Percentiles rank a stretch among this genome's conserved stretches.
Evolutionary conservation across 2,797 vertebrate genomes (phyloP).

Genomic region (Miichthys miiuy): DNA sequence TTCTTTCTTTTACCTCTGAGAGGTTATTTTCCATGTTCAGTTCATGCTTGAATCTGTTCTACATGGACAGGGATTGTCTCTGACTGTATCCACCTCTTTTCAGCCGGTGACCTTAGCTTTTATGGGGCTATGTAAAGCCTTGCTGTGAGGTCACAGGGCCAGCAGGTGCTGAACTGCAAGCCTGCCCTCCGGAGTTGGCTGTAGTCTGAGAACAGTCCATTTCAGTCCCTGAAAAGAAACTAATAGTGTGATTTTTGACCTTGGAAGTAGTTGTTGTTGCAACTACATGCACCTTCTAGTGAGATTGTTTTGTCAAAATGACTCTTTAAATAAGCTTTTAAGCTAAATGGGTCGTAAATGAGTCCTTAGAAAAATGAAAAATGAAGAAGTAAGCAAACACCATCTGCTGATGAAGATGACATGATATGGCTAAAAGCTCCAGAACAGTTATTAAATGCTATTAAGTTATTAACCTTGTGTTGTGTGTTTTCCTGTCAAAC

Average conservation of each 20-base stretch:
- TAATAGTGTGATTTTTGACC: background rate
- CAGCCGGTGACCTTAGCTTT: conserved; percentile 38
- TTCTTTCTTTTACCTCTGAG: conserved; percentile 24
- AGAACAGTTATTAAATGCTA: background rate
- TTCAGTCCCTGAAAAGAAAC: background rate
- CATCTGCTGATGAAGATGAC: background rate
- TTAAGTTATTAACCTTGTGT: background rate
- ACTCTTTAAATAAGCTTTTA: background rate
- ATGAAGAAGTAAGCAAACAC: background rate
- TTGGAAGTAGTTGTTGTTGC: background rate
- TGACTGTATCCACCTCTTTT: conserved; percentile 19
- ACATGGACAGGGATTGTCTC: conserved; percentile 23
- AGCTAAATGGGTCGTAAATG: background rate
- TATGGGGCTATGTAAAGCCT: conserved; percentile 30
- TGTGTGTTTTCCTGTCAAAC: conserved; percentile 1
- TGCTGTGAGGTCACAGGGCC: conserved; percentile 24
- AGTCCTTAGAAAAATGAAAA: too few relatives aligned
- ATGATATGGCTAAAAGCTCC: background rate
- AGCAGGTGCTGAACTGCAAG: conserved; percentile 22
- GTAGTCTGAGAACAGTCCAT: background rate
- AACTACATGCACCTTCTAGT: background rate
- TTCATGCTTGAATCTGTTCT: conserved; percentile 18
- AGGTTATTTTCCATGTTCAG: conserved; percentile 36
- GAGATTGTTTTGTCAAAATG: background rate
- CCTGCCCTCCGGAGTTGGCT: background rate